phyloP scores from a whole-genome alignment of 2,113 vertebrate species.

The Glaucomys volans region DNA sequence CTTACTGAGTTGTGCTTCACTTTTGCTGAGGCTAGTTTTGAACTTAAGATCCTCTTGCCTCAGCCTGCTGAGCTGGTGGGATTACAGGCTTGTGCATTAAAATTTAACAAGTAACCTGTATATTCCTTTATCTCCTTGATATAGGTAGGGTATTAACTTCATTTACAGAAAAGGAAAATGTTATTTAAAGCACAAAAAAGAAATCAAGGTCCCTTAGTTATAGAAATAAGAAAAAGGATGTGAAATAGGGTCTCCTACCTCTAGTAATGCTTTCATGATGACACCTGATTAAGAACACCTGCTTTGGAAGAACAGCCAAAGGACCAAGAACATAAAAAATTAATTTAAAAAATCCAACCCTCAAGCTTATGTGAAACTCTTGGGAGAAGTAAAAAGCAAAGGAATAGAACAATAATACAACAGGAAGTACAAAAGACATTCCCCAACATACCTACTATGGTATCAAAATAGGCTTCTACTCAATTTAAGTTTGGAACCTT shows the following conservation, averaged over 20 bases:
- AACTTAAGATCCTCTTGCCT: no score
- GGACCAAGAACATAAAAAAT: neutral
- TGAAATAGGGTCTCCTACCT: conserved; percentile 4
- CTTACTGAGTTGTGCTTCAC: no score
- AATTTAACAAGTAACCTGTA: conserved; percentile 3
- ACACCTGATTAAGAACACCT: neutral
- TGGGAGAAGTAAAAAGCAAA: neutral
- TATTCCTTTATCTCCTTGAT: neutral
- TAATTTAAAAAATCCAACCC: neutral
- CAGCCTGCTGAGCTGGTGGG: no score
- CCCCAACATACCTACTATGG: neutral
- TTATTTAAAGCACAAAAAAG: conserved; percentile 10
- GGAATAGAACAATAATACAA: neutral
- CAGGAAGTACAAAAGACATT: neutral
- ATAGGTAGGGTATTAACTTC: neutral
- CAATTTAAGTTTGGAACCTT: neutral
- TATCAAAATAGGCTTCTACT: neutral
- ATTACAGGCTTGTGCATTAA: neutral
- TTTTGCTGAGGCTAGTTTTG: no score
- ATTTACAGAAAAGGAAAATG: conserved; percentile 53
- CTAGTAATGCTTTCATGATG: conserved; percentile 5
- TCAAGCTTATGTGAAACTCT: conserved; percentile 12
- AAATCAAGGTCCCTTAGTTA: neutral
- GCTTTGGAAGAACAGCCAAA: neutral
- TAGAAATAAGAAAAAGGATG: neutral